Percentiles rank a stretch among this genome's conserved stretches.
These are phyloP conservation scores for Okamejei kenojei DNA, from an alignment of 2,797 vertebrate species.

Conservation along the genomic window DNA sequence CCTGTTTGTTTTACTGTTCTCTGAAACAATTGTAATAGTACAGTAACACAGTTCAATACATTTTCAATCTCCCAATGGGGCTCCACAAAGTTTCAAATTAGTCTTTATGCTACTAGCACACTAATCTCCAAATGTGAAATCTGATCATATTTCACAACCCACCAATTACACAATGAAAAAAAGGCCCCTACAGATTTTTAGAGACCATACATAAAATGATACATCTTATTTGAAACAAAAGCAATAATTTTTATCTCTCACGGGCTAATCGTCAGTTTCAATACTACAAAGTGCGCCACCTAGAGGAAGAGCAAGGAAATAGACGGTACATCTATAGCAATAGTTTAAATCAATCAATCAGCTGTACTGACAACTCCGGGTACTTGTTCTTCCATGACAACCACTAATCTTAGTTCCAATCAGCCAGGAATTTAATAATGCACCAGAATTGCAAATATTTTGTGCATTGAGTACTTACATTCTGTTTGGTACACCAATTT, in stretches of 20 bases:
- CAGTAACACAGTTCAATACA: not conserved
- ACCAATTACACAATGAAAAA: not conserved
- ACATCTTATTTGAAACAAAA: not conserved
- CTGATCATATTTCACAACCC: not conserved
- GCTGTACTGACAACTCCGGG: not conserved
- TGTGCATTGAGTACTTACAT: not conserved
- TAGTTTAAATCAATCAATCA: not conserved
- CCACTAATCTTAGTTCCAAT: not conserved
- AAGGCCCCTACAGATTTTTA: not conserved
- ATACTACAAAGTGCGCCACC: slow-evolving; percentile 20
- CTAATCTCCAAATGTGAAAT: not conserved
- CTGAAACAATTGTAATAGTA: not conserved
- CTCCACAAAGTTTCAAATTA: not conserved
- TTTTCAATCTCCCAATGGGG: not conserved
- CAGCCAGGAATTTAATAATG: not conserved
- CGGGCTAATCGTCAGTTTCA: not conserved
- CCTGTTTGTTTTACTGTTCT: not conserved
- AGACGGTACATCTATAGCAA: not conserved
- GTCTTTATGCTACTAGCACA: no score
- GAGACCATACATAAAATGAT: not conserved
- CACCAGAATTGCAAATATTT: not conserved
- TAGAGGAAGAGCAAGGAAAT: not conserved
- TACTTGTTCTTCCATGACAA: not conserved
- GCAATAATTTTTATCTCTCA: not conserved
- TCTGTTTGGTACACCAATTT: not conserved